Base-by-base conservation (phyloP, 1,140 invertebrate species). In the Lepidotrigona ventralis region DNA sequence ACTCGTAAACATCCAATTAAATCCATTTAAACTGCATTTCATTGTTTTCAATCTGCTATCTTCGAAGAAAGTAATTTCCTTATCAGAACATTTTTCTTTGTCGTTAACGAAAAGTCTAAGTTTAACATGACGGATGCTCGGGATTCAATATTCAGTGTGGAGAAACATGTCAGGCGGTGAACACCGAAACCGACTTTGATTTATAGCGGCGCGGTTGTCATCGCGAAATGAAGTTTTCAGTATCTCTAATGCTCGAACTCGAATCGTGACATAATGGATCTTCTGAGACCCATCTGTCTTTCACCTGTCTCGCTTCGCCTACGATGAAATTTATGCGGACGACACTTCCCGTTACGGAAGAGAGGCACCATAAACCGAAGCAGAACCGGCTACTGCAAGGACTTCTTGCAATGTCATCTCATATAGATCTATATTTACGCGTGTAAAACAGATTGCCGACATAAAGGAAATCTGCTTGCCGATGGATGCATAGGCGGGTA, bases 321-420 rank as follows among this genome's bases (percentile, higher is more conserved):
- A 81, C 81, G 71, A 63, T 86, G 63, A 76, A 89, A 88, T 88
- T 89, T 89, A 89, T 89, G 87, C 84, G 78, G 80, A 85, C 84
- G 81, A 86, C 85, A 86, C 81, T 84, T 88, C 81, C 78, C 75
- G 66, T 89, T 88, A 81, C 81, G 77, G 87, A 75, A 81, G 60
- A 69, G 74, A 79, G 58, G 74, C 78, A 77, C 73, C 84, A 81
- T 86, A 88, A 88, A 89, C 68, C n/a, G 66, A 79, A 39, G 21
- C 60, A 71, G 39, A 86, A 64, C 83, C 82, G 75, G 56, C 63
- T 80, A 15, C 54, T 46, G 79, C 79, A 80, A 82, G 79, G 64
- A 77, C 68, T 76, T n/a, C 33, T 39, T 12, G 71, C n/a, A 73
- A 68, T 76, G 84, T 76, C 66, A 85, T 74, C 33, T 29, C 80